phyloP scores from a whole-genome alignment of 2,888 invertebrate species.

The Scaptomyza flava region DNA sequence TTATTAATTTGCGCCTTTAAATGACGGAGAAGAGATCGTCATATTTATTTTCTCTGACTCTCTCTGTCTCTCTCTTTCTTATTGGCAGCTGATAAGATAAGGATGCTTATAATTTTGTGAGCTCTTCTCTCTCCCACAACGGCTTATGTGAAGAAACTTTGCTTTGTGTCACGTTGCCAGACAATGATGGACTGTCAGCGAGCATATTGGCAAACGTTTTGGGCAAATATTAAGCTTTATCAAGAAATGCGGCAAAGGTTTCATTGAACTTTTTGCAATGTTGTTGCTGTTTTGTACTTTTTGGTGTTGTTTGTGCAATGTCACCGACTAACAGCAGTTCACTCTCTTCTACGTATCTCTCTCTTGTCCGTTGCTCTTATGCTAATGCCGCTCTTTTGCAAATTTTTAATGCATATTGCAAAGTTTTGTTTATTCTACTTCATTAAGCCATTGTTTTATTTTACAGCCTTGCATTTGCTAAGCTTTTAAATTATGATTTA shows the following conservation, averaged over 20 bases:
- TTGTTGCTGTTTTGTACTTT: conserved; percentile 15
- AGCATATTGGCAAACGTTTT: conserved; percentile 19
- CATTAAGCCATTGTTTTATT: conserved; percentile 47
- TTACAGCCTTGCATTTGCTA: conserved; percentile 16
- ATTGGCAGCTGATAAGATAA: conserved; percentile 54
- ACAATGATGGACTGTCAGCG: conserved; percentile 21
- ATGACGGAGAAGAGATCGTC: neutral
- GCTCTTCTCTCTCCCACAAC: neutral
- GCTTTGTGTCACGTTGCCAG: conserved; percentile 29
- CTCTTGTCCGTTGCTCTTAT: neutral
- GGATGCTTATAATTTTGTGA: conserved; percentile 6
- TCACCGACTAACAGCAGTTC: conserved; percentile 1
- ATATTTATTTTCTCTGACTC: neutral
- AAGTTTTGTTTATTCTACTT: conserved; percentile 48
- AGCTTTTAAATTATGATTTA: conserved; percentile 66
- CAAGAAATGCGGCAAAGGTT: conserved; percentile 6
- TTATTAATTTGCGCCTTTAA: neutral
- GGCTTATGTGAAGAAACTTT: too few relatives aligned
- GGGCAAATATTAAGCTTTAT: conserved; percentile 7
- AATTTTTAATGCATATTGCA: conserved; percentile 25
- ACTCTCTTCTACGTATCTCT: neutral
- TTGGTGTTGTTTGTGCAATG: conserved; percentile 21
- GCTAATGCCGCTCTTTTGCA: conserved; percentile 6
- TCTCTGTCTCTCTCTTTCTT: neutral
- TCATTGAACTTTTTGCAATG: conserved; percentile 29